These are phyloP conservation scores for Scaptomyza caliginosa DNA, from an alignment of 2,888 invertebrate genomes.

Conservation along the genomic window DNA sequence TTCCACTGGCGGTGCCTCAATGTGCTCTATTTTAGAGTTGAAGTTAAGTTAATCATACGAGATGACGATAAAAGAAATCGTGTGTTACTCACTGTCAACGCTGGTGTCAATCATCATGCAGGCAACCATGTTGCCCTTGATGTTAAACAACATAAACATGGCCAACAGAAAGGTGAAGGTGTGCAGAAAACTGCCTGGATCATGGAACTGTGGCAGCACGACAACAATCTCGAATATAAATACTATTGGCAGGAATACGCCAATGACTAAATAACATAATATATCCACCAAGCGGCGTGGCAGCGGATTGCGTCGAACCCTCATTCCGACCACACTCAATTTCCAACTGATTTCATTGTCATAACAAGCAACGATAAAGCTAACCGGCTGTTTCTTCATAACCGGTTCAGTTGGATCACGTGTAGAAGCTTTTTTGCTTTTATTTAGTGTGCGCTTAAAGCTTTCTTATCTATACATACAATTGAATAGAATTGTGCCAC, in stretches of 20 bases:
- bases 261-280: constrained; percentile 80
- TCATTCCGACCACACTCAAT: constrained; percentile 41
- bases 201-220: constrained; percentile 89
- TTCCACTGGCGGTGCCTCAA: constrained; percentile 14
- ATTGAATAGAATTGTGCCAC: not conserved
- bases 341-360: constrained; percentile 16
- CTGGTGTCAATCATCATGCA: constrained; percentile 91
- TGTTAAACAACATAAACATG: constrained; percentile 90
- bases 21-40: not conserved
- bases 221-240: constrained; percentile 86
- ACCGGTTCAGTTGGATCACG: constrained; percentile 42
- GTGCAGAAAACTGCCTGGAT: constrained; percentile 85
- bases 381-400: constrained; percentile 4
- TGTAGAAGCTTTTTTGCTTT: constrained; percentile 31
- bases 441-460: constrained; percentile 5
- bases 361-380: not conserved
- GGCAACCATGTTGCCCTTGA: constrained; percentile 91
- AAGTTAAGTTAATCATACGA: not conserved
- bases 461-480: constrained; percentile 28
- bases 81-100: constrained; percentile 85
- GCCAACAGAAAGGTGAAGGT: constrained; percentile 87
- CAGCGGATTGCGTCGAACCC: constrained; percentile 61
- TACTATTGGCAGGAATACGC: constrained; percentile 78
- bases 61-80: not conserved
- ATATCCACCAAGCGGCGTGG: constrained; percentile 67